Conservation (phyloP, 2,113 vertebrate species). For the Pterocles burchelli region DNA sequence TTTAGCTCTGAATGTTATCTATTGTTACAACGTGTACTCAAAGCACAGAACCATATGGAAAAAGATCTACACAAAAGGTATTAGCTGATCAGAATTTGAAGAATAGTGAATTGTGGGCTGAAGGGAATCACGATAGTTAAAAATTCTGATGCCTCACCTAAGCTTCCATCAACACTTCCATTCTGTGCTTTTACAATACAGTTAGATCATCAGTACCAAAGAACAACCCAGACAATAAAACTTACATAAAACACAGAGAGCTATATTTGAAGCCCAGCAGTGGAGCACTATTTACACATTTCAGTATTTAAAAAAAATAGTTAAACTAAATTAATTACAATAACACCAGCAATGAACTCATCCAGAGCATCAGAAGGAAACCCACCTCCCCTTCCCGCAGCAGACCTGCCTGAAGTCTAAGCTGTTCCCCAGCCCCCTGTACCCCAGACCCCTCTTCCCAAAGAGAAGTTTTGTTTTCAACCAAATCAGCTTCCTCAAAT, state of each 20-base stretch:
- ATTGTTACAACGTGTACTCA: background rate
- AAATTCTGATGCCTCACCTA: background rate
- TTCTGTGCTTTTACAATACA: background rate
- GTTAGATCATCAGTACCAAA: background rate
- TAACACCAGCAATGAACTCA: background rate
- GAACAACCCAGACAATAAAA: background rate
- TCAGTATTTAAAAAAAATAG: background rate
- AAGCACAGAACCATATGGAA: background rate
- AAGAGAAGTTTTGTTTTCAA: background rate
- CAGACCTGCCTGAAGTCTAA: background rate
- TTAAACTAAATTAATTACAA: background rate
- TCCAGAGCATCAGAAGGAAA: background rate
- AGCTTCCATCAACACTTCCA: background rate
- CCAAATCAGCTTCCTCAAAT: background rate
- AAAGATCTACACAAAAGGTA: background rate
- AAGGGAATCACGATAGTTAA: background rate
- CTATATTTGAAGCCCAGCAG: background rate
- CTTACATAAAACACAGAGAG: background rate
- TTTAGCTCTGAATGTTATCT: background rate
- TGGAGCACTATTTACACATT: background rate
- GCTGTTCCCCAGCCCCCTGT: accelerated
- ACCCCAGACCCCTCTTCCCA: background rate
- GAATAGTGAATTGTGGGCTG: background rate
- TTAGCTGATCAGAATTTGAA: background rate
- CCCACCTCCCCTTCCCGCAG: background rate